Conservation (phyloP, 2,888 invertebrate genomes). For the Ochropleura leucogaster region DNA sequence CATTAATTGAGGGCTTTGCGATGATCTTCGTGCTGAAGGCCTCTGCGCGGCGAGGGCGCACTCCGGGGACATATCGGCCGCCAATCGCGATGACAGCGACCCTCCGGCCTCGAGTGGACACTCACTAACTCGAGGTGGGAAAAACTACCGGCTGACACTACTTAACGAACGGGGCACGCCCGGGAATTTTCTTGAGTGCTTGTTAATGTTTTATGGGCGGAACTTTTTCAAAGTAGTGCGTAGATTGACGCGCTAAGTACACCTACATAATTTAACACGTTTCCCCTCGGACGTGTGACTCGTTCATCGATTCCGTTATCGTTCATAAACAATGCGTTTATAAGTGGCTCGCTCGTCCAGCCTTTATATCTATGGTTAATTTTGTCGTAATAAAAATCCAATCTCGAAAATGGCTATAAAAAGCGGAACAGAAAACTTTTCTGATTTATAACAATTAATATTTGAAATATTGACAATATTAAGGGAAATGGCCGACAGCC, state of each 20-base stretch:
- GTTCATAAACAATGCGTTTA: conserved; percentile 69
- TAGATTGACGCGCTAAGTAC: conserved; percentile 89
- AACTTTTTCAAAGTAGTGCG: conserved; percentile 89
- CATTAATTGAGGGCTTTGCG: conserved; percentile 89
- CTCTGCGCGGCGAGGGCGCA: conserved; percentile 79
- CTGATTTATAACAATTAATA: conserved; percentile 90
- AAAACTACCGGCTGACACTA: conserved; percentile 90
- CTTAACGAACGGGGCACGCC: conserved; percentile 88
- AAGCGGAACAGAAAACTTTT: conserved; percentile 82
- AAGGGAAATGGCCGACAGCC: conserved; percentile 89
- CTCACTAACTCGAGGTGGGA: conserved; percentile 85
- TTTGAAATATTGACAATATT: conserved; percentile 91
- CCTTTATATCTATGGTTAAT: conserved; percentile 74
- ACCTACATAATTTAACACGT: conserved; percentile 89
- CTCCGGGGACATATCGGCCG: conserved; percentile 88
- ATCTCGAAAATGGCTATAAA: conserved; percentile 83
- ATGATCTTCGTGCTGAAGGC: conserved; percentile 85
- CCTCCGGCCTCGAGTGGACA: conserved; percentile 83
- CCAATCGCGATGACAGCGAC: conserved; percentile 89
- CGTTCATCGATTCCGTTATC: conserved; percentile 76
- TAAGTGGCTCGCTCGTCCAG: conserved; percentile 60
- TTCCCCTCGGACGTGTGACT: conserved; percentile 80
- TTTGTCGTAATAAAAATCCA: conserved; percentile 84
- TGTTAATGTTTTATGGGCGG: conserved; percentile 91
- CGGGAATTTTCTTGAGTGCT: conserved; percentile 90